Base-by-base conservation (phyloP, 2,888 invertebrate species). In the Pyrrhia umbra region DNA sequence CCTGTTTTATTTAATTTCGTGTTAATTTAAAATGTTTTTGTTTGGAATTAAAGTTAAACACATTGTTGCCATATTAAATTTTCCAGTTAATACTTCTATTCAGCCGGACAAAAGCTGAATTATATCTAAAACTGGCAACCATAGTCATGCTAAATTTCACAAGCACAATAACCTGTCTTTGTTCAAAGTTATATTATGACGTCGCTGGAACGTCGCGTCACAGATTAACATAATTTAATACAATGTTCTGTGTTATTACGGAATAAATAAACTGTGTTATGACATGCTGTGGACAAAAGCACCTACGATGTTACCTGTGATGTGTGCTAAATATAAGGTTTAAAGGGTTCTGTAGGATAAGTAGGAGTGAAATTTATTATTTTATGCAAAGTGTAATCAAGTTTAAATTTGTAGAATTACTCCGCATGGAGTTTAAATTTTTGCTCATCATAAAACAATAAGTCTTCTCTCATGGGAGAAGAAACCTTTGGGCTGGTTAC, bases 171-270 rank as follows among this genome's bases (percentile, higher is more conserved):
- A 39, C 52, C 13, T 23, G 60, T 66, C 60, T 61, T 71, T 47
- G 52, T 58, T 51, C 50, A 74, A 52, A 64, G n/a, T 64, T 74
- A 25, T 65, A 74, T 57, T 75, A 75, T 79, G 62, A 71, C 55
- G 58, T 59, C 46, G 18, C 50, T 49, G 46, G 42, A 66, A 45
- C 56, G 50, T 18, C 43, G 52, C 16, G 50, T 40, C 50, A 49
- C 58, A 71, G 59, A 76, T 79, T 79, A 75, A 46, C 70, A 66
- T 78, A 74, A 66, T 70, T 40, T 64, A 46, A 75, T 55, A 63
- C 37, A 60, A 61, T 65, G 66, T 66, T 60, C 56, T 40, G 51
- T 45, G 75, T 47, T 57, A 63, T 15, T 27, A 45, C 27, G n/a
- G 47, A 57, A 75, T 54, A 75, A 56, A 68, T 46, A 46, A 20